Evolutionary conservation across 2,888 invertebrate species (phyloP), one percentile per base, ranked within the genome.

Genomic region (Calliopum simillimum): DNA sequence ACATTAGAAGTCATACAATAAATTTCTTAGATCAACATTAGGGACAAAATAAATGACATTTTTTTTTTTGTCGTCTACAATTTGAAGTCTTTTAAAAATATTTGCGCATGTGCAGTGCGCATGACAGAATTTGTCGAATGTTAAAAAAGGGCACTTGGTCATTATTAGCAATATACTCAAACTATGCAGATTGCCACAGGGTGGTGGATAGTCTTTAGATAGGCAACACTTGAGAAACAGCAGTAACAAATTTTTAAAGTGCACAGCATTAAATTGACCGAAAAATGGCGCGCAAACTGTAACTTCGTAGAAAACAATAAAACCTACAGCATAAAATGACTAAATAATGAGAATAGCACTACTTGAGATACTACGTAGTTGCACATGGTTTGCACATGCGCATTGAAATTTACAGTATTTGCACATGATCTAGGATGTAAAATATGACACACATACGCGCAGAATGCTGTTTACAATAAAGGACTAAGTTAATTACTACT

Each of bases 311-410:
- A 19, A 64, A 64, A 64, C 33, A 64, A 33, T n/a, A 13, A 16
- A 25, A 33, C 5, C 33, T n/a, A 33, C 33, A 33, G 8, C 33
- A 8, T 33, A 6, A 33, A 33, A 33, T 5, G 5, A 33, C 33
- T 21, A 21, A 56, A 56, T 56, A 56, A 33, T 14, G 33, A 25
- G 11, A n/a, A 49, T 25, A 16, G 33, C 33, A 41, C 49, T 5
- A 19, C 51, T 51, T 19, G 16, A 64, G 21, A 51, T n/a, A n/a
- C n/a, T n/a, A n/a, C n/a, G n/a, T 33, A 33, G 14, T 41, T 8
- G 33, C 61, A 61, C 64, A 51, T 64, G 64, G 51, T 19, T 33
- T 49, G 51, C 64, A 64, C 51, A 64, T 64, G 64, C 53, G 49
- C 33, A 13, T 33, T 43, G 33, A 41, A 13, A 33, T 33, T 2